Evolutionary conservation across 2,113 vertebrate genomes (phyloP), one percentile per base, ranked within the genome.

Genomic region (Xenopus borealis): DNA sequence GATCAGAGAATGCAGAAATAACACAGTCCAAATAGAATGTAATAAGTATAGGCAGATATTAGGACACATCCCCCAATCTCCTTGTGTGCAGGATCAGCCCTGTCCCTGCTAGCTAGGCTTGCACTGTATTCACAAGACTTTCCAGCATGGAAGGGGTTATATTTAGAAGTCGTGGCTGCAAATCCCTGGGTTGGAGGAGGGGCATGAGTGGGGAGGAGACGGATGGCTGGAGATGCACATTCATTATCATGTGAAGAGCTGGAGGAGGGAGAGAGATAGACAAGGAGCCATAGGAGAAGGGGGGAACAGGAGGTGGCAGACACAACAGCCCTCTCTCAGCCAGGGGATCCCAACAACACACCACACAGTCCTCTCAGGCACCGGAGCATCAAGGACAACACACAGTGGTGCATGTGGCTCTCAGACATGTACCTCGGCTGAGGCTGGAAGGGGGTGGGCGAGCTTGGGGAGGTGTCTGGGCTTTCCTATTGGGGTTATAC

Each of bases 221-320:
- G 62, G 55, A 62, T 69, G 57, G 18, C 46, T 44, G 10, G 45
- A 59, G 59, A 69, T 64, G 67, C 74, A 70, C 58, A 77, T 77
- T 70, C 59, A 77, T 77, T 70, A 77, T 77, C 59, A 76, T 76
- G 73, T 57, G 66, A 76, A 77, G 74, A 33, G 67, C 45, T 69
- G 74, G 59, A 69, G 74, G 67, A 75, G 74, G 30, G 66, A 70
- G 73, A 76, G 72, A 53, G 17, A 62, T 55, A 68, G 57, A 66
- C 58, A 45, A 46, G 4, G 47, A 65, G n/a, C 47, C 33, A 9
- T 20, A 10, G 46, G 73, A 63, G 66, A 53, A 40, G 20, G 62
- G 50, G 30, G 64, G 72, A 44, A 64, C 44, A 13, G 20, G 33
- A 68, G 65, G 46, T 27, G 53, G 14, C 14, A 58, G 62, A 46